Base-by-base conservation (phyloP, 1,140 invertebrate species). In the Odontomachus brunneus region DNA sequence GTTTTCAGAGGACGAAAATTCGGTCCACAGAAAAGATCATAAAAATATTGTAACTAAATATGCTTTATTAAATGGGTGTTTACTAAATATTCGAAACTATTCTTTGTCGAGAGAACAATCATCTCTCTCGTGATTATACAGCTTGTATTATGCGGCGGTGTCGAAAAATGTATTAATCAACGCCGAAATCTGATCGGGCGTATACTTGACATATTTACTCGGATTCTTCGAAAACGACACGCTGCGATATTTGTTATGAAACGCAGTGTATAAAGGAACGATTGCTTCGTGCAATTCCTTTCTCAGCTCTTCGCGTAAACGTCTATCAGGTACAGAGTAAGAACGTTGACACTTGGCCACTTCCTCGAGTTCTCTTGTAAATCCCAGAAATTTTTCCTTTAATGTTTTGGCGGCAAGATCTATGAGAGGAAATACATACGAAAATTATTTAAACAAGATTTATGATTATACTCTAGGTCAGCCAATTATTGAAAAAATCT, bases 281-380 rank as follows among this genome's bases (percentile, higher is more conserved):
- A 99, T 93, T 2, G 92, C 90, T 15, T 92, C 86, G 15, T 91
- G 91, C 12, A 94, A 78, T 84, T 93, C 92, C 26, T 89, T 91
- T 15, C 92, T 89, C 12, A 94, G 82, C 53, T 92, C 95, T 91
- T 98, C 97, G 51, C 98, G 95, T 51, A 99, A 93, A 90, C 98
- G 97, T 15, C 96, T 95, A 94, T 99, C 98, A 14, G 98, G 98
- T 87, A 99, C 97, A 26, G 98, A 98, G 94, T 99, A 99, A 67
- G 96, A 96, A 85, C 98, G 96, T 94, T 99, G 98, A 44, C 96
- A 96, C 84, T 97, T 96, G 0, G 95, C 95, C 26, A 97, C 96
- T 90, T 99, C 98, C 89, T 99, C 98, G 88, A 99, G 96, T 94
- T 99, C 98, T 91, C 98, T 98, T 92, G 99, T 99, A 92, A 99